These are phyloP conservation scores for Polyommatus iphigenia DNA, from an alignment of 2,888 invertebrate species.

Conservation along the genomic window DNA sequence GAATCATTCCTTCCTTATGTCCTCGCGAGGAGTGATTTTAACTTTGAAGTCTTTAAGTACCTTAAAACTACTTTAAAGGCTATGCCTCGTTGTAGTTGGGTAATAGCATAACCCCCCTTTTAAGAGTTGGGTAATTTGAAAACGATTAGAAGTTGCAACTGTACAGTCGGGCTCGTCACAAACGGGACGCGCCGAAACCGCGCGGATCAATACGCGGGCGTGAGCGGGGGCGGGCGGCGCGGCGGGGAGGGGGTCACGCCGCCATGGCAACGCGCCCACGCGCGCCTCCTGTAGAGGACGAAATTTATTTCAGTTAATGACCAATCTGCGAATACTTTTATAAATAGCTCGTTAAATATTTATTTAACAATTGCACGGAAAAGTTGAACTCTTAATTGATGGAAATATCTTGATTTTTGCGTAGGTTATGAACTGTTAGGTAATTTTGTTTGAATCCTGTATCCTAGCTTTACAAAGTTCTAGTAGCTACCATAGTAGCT, in stretches of 20 bases:
- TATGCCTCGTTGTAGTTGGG: no score
- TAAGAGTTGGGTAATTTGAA: background rate
- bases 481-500: no score
- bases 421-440: background rate
- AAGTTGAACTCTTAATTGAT: background rate
- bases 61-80: no score
- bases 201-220: constrained; percentile 45
- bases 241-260: constrained; percentile 49
- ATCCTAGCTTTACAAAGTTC: background rate
- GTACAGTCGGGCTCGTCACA: constrained; percentile 40
- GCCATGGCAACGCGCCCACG: constrained; percentile 75
- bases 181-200: constrained; percentile 39
- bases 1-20: no score
- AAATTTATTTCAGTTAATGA: constrained; percentile 62
- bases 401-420: background rate
- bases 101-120: background rate
- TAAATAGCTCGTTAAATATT: constrained; percentile 13
- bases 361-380: background rate
- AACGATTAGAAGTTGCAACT: constrained; percentile 2
- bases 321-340: constrained; percentile 39
- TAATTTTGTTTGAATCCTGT: background rate
- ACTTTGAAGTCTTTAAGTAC: no score
- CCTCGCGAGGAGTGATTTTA: no score
- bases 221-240: constrained; percentile 33
- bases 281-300: constrained; percentile 56